These are phyloP conservation scores for Lagopus muta DNA, from an alignment of 2,113 vertebrate species.

Conservation along the genomic window DNA sequence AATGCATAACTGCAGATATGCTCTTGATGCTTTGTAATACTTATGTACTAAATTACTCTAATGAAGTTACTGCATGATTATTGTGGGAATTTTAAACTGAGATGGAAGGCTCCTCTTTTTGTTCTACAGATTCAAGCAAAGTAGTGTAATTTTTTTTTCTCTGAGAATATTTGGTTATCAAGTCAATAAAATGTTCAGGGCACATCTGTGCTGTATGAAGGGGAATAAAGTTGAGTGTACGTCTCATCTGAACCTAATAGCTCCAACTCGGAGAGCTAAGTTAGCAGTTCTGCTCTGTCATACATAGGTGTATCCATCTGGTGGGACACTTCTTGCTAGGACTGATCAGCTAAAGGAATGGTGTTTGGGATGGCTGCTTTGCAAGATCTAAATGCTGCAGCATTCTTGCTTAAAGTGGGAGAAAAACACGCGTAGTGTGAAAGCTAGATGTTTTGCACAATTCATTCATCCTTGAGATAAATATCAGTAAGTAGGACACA, in stretches of 20 bases:
- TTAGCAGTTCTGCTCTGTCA: neutral
- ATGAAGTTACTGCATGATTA: neutral
- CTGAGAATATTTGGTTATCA: neutral
- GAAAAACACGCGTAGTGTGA: neutral
- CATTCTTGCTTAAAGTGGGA: neutral
- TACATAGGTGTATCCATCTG: neutral
- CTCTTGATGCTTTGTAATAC: neutral
- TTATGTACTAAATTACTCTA: neutral
- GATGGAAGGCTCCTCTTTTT: neutral
- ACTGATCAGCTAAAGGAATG: neutral
- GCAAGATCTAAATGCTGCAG: neutral
- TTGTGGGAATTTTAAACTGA: neutral
- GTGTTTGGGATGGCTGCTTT: neutral
- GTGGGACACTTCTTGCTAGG: neutral
- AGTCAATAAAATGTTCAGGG: neutral
- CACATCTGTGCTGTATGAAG: neutral
- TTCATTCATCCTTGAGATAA: neutral
- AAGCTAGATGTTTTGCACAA: neutral
- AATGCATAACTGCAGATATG: neutral
- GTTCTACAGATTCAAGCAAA: neutral
- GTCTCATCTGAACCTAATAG: neutral
- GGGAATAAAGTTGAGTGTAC: neutral
- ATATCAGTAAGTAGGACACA: neutral
- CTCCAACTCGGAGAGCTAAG: conserved; percentile 11
- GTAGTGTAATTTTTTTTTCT: neutral